Base-by-base conservation (phyloP, 1,140 invertebrate species). In the Rhizoglyphus robini region DNA sequence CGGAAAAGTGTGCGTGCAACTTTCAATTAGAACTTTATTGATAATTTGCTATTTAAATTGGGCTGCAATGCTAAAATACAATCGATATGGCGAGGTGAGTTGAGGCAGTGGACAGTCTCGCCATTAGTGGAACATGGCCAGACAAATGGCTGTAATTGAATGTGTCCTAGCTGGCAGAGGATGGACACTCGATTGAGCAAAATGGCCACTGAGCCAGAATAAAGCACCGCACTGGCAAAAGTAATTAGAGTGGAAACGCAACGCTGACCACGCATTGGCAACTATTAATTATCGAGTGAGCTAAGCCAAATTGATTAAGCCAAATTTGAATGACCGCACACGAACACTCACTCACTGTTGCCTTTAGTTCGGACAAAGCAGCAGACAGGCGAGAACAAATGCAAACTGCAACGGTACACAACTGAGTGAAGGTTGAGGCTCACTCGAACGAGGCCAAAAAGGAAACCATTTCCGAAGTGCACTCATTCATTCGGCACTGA, bases 1-100 rank as follows among this genome's bases (percentile, higher is more conserved):
- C n/a, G n/a, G n/a, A n/a, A n/a, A n/a, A n/a, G n/a, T 54, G 8
- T 54, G 51, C 51, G 51, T 54, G 51, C 51, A 54, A 54, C 23
- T 8, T 54, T 54, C 51, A 54, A 54, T 54, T 54, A 54, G 31
- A 32, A 54, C 8, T 54, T 54, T 20, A 54, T 54, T 54, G 51
- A 54, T 54, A 54, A 54, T 54, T 54, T 54, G 51, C 51, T 54
- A 54, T 54, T 54, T 54, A 54, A 54, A 54, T 54, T 54, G 51
- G 51, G 51, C 23, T 54, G 51, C 51, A 54, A 54, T 8, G 31
- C 51, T 8, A 8, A 54, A 54, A 5, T 5, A 54, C 51, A 54
- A 54, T 27, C 8, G 20, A 54, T 27, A 54, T 8, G 51, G 23
- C 23, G 51, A 8, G 23, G 23, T 8, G 15, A 20, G 23, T 8